Evolutionary conservation across 1,140 invertebrate genomes (phyloP).

Genomic region (Gerris buenoi): DNA sequence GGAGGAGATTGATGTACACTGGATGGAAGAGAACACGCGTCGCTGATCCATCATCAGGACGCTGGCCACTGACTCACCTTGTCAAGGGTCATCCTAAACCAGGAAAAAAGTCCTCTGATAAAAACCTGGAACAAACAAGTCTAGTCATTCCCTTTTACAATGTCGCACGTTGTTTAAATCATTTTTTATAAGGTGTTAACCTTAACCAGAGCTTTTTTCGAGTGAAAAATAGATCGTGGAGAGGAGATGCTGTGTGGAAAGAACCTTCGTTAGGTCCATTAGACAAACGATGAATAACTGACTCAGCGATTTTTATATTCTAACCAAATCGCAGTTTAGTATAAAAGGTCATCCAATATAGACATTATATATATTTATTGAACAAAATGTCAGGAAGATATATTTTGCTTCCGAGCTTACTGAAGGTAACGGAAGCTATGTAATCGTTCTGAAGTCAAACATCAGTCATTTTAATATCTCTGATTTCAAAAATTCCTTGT

Average conservation of each 20-base stretch:
- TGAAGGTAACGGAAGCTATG: no score
- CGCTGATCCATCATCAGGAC: neutral
- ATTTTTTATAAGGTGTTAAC: neutral
- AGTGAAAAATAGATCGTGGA: neutral
- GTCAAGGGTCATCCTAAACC: neutral
- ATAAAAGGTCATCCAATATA: no score
- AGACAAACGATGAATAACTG: neutral
- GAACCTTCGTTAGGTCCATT: neutral
- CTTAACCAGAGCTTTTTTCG: neutral
- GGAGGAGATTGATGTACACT: neutral
- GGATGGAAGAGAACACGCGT: neutral
- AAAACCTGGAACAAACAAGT: neutral
- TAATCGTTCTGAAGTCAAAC: no score
- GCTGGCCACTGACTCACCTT: neutral
- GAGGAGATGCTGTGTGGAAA: neutral
- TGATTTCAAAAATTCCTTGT: no score
- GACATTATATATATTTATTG: no score
- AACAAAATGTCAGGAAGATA: no score
- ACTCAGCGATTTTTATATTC: neutral
- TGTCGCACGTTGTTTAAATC: neutral
- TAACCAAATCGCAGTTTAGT: no score
- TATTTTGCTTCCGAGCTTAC: no score
- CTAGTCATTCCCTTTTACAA: neutral
- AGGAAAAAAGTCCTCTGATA: neutral
- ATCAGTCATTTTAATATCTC: no score